phyloP scores from a whole-genome alignment of 2,888 invertebrate genomes.

The Xanthia togata region DNA sequence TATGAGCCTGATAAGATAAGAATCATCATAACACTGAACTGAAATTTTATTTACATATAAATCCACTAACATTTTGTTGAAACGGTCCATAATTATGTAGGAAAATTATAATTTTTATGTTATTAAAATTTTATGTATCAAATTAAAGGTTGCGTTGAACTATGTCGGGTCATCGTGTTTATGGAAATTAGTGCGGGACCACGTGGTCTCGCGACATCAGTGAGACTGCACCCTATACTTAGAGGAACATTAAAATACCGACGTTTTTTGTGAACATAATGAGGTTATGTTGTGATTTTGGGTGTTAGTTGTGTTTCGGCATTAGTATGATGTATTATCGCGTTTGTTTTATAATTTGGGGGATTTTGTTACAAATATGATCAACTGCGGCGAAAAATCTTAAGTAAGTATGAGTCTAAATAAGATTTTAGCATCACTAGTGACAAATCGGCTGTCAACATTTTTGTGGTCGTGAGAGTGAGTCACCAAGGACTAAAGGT shows the following conservation, averaged over 20 bases:
- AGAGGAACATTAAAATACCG: conserved; percentile 63
- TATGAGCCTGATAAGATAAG: conserved; percentile 53
- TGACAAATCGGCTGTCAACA: too few relatives aligned
- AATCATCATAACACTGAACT: conserved; percentile 45
- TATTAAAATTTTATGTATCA: conserved; percentile 54
- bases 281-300: conserved; percentile 32
- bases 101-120: conserved; percentile 59
- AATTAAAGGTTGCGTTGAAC: conserved; percentile 63
- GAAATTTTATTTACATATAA: conserved; percentile 58
- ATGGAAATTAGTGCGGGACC: conserved; percentile 49
- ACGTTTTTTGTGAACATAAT: conserved; percentile 50
- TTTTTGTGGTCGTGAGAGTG: too few relatives aligned
- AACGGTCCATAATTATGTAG: conserved; percentile 60
- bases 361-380: conserved; percentile 6
- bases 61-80: conserved; percentile 53
- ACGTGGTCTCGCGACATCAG: conserved; percentile 63
- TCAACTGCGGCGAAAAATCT: not conserved
- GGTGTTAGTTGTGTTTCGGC: conserved; percentile 37
- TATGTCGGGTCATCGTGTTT: conserved; percentile 61
- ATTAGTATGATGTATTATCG: conserved; percentile 34
- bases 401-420: not conserved
- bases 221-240: conserved; percentile 62
- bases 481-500: too few relatives aligned
- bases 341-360: conserved; percentile 41
- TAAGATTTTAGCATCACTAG: not conserved